Percentiles rank a stretch among this genome's conserved stretches.
phyloP scores from a whole-genome alignment of 2,113 vertebrate species.

The Corythornis vintsioides region DNA sequence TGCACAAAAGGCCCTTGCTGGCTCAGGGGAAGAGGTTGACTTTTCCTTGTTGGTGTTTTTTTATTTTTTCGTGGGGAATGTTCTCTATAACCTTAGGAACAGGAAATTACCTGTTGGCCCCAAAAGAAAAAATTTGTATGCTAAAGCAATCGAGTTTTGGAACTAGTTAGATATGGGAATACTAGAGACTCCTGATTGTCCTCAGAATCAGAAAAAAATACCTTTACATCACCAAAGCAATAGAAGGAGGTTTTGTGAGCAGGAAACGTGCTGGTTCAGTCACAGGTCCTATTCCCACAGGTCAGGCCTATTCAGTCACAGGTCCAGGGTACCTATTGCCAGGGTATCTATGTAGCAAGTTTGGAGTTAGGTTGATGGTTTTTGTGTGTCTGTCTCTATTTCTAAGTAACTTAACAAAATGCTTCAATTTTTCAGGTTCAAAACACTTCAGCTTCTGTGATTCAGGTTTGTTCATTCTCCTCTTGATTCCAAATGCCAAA shows the following conservation, averaged over 20 bases:
- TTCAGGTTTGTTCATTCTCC: background rate
- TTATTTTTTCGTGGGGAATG: background rate
- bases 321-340: too few species aligned
- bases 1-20: fast-evolving
- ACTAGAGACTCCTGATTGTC: background rate
- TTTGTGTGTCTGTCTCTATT: too few species aligned
- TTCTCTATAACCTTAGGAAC: background rate
- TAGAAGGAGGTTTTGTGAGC: background rate
- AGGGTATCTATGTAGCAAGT: too few species aligned
- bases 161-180: background rate
- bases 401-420: too few species aligned
- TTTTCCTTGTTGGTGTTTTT: background rate
- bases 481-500: background rate
- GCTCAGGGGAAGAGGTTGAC: background rate
- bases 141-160: background rate
- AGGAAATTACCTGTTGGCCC: background rate
- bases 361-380: too few species aligned
- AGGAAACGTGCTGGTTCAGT: background rate
- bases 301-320: too few species aligned
- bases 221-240: background rate
- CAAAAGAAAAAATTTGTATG: background rate
- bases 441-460: background rate
- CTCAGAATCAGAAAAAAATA: background rate
- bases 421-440: too few species aligned
- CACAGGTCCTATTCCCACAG: background rate